Conservation (phyloP, 2,113 vertebrate species). For the Blennius ocellaris region DNA sequence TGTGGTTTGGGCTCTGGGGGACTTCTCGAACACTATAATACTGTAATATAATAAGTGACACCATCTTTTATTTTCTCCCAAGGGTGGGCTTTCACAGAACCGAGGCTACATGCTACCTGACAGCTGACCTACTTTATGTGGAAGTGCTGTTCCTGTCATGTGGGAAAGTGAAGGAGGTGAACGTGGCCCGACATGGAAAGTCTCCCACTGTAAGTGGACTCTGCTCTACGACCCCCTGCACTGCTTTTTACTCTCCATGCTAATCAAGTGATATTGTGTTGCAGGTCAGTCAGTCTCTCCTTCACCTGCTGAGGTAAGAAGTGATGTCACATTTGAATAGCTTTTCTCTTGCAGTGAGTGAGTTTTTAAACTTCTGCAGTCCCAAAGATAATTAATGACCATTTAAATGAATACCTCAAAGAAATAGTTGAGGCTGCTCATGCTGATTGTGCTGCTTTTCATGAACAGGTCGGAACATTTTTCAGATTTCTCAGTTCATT, state of each 20-base stretch:
- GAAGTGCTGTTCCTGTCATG: conserved; percentile 84
- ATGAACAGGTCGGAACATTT: conserved; percentile 83
- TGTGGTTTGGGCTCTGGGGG: too few relatives aligned
- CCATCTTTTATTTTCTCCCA: neutral
- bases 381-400: neutral
- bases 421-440: neutral
- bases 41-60: too few relatives aligned
- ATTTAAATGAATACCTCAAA: neutral
- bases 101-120: conserved; percentile 86
- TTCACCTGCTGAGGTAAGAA: conserved; percentile 85
- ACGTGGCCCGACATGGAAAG: conserved; percentile 84
- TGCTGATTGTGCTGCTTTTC: conserved; percentile 7
- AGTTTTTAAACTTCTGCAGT: neutral
- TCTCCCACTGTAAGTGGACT: conserved; percentile 79
- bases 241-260: neutral
- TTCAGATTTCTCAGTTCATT: conserved; percentile 81
- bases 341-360: neutral
- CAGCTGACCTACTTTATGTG: conserved; percentile 88
- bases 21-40: neutral
- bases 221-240: neutral
- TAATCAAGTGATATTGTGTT: conserved; percentile 40
- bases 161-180: conserved; percentile 83
- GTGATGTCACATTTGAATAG: neutral
- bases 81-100: conserved; percentile 83
- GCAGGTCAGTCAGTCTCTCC: conserved; percentile 83